Evolutionary conservation across 1,140 invertebrate genomes (phyloP), one percentile per base, ranked within the genome.

Genomic region (Atta cephalotes): DNA sequence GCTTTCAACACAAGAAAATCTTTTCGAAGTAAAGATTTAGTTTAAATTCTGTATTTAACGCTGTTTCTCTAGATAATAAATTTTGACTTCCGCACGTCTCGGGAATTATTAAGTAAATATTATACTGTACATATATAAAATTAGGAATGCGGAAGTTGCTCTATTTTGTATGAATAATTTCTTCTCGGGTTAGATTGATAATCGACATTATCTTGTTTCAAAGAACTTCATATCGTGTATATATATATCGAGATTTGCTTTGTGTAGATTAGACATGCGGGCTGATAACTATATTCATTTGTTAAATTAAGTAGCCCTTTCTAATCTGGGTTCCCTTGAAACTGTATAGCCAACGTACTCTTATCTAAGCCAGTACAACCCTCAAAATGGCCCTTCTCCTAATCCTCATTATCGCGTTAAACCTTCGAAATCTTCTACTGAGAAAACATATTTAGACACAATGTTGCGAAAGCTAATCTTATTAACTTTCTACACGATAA

Each of bases 331-430:
- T 88, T 63, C 66, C 45, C 53, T 85, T 65, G 76, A 65, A 49
- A 39, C 7, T 28, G 68, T 80, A 49, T 70, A 77, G 51, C 63
- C 65, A 60, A 18, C 76, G 60, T 76, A 66, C 70, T 85, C 51
- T 77, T 45, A 25, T 14, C 18, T 85, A 76, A 85, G 85, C 85
- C 53, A 31, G 74, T 79, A 87, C 68, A 66, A 78, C n/a, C 53
- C 72, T 84, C 66, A 86, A 51, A 79, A 80, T 58, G 51, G 85
- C 80, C 88, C 77, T 72, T 81, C 39, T 45, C 63, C 39, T 90
- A 81, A 90, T 88, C 86, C 81, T 68, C 21, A 56, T 81, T 88
- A 89, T 90, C 89, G 80, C 49, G 58, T 81, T 88, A 88, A 63
- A 45, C 58, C 68, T 58, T 28, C 10, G 62, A 80, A 76, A 79